A percentile compares a stretch with the other conserved stretches of the same genome.
Conservation (phyloP, 2,113 vertebrate species). For the Microtus richardsoni region DNA sequence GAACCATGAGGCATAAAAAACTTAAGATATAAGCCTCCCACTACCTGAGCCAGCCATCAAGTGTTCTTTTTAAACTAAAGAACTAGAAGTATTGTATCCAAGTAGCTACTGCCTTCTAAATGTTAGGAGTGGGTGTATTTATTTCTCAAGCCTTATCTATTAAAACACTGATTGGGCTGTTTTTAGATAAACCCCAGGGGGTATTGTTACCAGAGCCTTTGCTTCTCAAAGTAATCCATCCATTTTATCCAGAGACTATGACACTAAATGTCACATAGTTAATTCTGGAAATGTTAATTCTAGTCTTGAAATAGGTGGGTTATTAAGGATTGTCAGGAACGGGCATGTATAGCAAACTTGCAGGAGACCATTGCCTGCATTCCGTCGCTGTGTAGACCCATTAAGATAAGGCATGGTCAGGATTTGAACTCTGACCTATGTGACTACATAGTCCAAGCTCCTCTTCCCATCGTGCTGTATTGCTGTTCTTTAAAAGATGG, state of each 20-base stretch:
- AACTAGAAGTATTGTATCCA: not conserved
- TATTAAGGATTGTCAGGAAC: not conserved
- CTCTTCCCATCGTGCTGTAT: not conserved
- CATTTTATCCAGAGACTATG: not conserved
- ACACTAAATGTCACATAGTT: not conserved
- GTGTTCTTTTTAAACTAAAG: not conserved
- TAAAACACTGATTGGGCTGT: not conserved
- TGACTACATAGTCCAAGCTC: not conserved
- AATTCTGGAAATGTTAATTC: not conserved
- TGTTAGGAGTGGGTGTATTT: not conserved
- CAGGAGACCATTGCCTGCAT: not conserved
- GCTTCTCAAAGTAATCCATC: not conserved
- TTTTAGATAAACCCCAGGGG: not conserved
- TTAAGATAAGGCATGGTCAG: not conserved
- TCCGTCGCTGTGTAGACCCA: not conserved
- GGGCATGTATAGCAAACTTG: not conserved
- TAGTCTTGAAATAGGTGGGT: not conserved
- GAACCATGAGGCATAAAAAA: not conserved
- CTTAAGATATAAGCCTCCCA: not conserved
- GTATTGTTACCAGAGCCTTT: not conserved
- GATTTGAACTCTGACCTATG: not conserved
- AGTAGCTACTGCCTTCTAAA: not conserved
- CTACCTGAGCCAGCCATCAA: not conserved
- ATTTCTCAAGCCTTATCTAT: not conserved
- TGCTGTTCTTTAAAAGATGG: not conserved